Evolutionary conservation across 2,888 invertebrate species (phyloP), one percentile per base, ranked within the genome.

Genomic region (Myopa testacea): DNA sequence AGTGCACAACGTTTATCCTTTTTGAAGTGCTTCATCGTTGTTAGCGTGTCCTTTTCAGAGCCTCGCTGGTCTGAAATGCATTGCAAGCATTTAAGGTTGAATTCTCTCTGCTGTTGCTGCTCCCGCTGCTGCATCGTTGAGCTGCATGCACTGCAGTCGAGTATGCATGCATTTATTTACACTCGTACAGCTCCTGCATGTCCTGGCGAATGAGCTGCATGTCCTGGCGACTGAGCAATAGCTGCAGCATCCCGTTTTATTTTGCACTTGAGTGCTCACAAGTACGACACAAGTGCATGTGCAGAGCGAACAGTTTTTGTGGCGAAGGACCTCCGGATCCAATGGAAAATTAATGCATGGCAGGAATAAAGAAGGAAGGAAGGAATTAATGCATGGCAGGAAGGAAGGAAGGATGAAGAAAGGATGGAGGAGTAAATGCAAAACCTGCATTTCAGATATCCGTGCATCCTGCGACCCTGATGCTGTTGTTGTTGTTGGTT

Each of bases 261-360:
- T 79, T 80, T 75, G 75, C 77, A 80, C 79, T 80, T 77, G 52
- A 79, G 63, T 79, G 76, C 68, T 62, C 68, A 68, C 70, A 65
- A 78, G 80, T 69, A 78, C 63, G 74, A 78, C 74, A 74, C 73
- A 74, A 74, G 78, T 67, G 67, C 74, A 75, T 50, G 45, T 45
- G 58, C 60, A 16, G 38, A 8, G 38, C n/a, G 1, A 60, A 34
- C 63, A 55, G 63, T 19, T 62, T 26, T 67, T 19, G n/a, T 12
- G 55, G n/a, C 55, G 55, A n/a, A 55, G 10, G 10, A 55, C 63
- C 45, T 50, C 63, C 45, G 45, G 7, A 45, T 10, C 45, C 6
- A 71, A 65, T 68, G 75, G 68, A 75, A 58, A 68, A 55, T 52
- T 40, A 58, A 58, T 72, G 72, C 72, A 71, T 71, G 55, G 55